These are phyloP conservation scores for Limnephilus rhombicus DNA, from an alignment of 2,888 invertebrate genomes.

Conservation along the genomic window DNA sequence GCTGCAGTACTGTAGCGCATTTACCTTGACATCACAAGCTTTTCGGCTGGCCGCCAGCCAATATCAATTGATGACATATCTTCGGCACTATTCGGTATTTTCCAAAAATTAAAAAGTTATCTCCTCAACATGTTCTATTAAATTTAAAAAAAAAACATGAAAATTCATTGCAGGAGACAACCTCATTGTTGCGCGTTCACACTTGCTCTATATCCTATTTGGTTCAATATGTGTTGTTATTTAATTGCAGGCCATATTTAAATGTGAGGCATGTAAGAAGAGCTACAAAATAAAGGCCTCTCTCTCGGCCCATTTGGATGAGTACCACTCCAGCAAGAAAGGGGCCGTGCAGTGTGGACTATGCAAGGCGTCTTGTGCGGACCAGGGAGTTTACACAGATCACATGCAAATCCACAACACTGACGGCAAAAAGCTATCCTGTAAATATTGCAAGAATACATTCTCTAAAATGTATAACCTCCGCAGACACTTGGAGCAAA, in stretches of 20 bases:
- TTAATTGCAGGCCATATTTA: constrained; percentile 71
- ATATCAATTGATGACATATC: too few relatives aligned
- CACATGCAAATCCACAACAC: constrained; percentile 83
- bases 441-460: constrained; percentile 82
- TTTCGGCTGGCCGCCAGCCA: too few relatives aligned
- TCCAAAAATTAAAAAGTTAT: too few relatives aligned
- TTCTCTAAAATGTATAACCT: constrained; percentile 89
- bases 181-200: too few relatives aligned
- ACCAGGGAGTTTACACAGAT: constrained; percentile 79
- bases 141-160: too few relatives aligned
- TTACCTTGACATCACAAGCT: too few relatives aligned
- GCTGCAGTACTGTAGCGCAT: too few relatives aligned
- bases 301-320: constrained; percentile 81
- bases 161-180: too few relatives aligned
- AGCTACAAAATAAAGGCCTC: constrained; percentile 84
- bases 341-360: constrained; percentile 81
- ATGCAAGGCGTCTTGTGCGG: constrained; percentile 83
- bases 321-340: constrained; percentile 82
- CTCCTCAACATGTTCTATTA: too few relatives aligned
- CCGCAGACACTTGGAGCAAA: constrained; percentile 82
- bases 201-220: too few relatives aligned
- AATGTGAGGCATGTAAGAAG: constrained; percentile 82
- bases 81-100: too few relatives aligned
- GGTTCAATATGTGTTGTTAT: background rate
- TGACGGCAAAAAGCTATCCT: constrained; percentile 74